These are phyloP conservation scores for Diprion similis DNA, from an alignment of 1,140 invertebrate species.

Conservation along the genomic window DNA sequence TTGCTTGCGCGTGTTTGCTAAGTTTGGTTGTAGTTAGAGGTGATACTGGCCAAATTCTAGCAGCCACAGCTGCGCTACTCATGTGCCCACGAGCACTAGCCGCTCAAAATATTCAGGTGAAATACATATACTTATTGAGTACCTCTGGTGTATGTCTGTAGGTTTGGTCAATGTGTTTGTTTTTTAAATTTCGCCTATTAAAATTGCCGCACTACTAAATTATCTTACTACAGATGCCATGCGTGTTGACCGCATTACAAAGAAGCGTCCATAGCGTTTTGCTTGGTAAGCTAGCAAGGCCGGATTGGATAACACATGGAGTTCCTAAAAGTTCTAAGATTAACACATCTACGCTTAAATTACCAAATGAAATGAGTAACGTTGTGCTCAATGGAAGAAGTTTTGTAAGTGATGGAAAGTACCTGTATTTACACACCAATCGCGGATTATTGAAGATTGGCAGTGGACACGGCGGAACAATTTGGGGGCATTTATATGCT, in stretches of 20 bases:
- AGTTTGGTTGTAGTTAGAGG: slow-evolving; percentile 91
- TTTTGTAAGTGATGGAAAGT: slow-evolving; percentile 82
- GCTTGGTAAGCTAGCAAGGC: slow-evolving; percentile 81
- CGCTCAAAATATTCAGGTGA: slow-evolving; percentile 80
- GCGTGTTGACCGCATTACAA: slow-evolving; percentile 85
- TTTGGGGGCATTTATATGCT: slow-evolving; percentile 85
- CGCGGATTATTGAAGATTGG: slow-evolving; percentile 87
- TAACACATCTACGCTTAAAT: slow-evolving; percentile 71
- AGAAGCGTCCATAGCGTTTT: slow-evolving; percentile 88
- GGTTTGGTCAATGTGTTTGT: neutral
- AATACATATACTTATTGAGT: slow-evolving; percentile 11
- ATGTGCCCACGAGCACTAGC: slow-evolving; percentile 83
- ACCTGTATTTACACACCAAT: slow-evolving; percentile 79
- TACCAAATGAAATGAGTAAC: slow-evolving; percentile 61
- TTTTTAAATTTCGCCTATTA: neutral
- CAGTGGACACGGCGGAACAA: slow-evolving; percentile 89
- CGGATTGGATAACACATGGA: slow-evolving; percentile 89
- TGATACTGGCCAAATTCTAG: slow-evolving; percentile 90
- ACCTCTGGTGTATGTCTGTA: neutral
- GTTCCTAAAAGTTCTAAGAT: slow-evolving; percentile 80
- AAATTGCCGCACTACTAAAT: neutral
- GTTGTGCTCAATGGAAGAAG: slow-evolving; percentile 65
- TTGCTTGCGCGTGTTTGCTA: slow-evolving; percentile 89
- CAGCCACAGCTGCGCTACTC: slow-evolving; percentile 84
- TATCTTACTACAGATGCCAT: slow-evolving; percentile 74